Evolutionary conservation across 2,113 vertebrate genomes (phyloP), one percentile per base, ranked within the genome.

Genomic region (Hucho hucho): DNA sequence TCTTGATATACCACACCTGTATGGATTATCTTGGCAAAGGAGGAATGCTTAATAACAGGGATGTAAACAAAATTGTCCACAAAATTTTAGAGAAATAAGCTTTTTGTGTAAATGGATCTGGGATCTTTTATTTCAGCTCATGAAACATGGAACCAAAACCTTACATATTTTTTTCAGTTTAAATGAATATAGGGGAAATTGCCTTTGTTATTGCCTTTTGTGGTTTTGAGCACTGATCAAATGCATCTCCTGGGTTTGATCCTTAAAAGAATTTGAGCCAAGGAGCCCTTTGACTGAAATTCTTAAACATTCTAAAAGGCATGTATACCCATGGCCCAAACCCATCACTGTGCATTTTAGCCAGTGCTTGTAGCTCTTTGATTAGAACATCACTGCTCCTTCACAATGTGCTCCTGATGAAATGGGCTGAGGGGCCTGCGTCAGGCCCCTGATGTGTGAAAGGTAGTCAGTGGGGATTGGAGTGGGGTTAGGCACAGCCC

Each of bases 371-470:
- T 75, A 80, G 82, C 78, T 69, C 75, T 75, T 64, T 84, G 80
- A 26, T 69, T 64, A 13, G 12, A 79, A 83, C 69, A 82, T 84
- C 90, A 87, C 87, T 88, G 86, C 89, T 82, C 65, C 75, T 88
- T 89, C 88, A 92, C 91, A 93, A 93, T 93, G 89, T 86, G 88
- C 86, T 80, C 88, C 90, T 93, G 90, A 93, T 93, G 91, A 91
- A 26, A 2, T 22, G 22, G 37, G 16, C 13, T 20, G 18, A 25
- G n/a, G 58, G 58, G 7, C 81, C 87, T 79, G 71, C 78, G 6
- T 56, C 18, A 14, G 58, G 81, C 82, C 87, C 87, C 85, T 87
- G 84, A 87, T 87, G 86, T 83, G 89, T 74, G 88, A 86, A 81
- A 84, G 81, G 78, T 69, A 79, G 70, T 80, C 74, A 67, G 81